Base-by-base conservation (phyloP, 2,113 vertebrate species). In the Laticauda colubrina region DNA sequence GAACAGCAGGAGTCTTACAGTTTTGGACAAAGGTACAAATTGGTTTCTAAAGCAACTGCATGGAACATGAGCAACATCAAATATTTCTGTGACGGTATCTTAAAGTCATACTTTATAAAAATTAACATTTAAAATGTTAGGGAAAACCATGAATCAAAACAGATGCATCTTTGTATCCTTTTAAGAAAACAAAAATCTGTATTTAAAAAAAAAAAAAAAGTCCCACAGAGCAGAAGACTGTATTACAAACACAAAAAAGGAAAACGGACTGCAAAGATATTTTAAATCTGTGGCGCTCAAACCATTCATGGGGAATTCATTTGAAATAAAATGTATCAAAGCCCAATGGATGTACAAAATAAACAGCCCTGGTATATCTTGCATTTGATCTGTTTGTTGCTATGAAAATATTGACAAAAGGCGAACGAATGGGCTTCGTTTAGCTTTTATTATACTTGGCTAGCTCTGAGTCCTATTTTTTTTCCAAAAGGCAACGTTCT, bases 351-450 rank as follows among this genome's bases (percentile, higher is more conserved):
- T 96, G 95, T 96, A 93, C 90, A 51, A 90, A 90, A 61, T 89
- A 89, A 94, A 88, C 94, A 95, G 8, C 87, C 89, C 85, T 93
- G 92, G 87, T 94, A 85, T 92, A 95, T 90, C 92, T 94, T 75
- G 53, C 69, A 59, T 96, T 96, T 96, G 94, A 96, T 96, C 91
- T 94, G 48, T 96, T 96, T 94, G 94, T 95, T 4, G 0, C 90
- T 95, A 26, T 93, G 93, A 96, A 96, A 97, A 96, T 95, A 97
- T 94, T 97, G 96, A 95, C 95, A 94, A 92, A 96, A 95, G 85
- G 89, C 94, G 86, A 89, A 95, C 95, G 91, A 97, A 96, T 95
- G 94, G 91, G 90, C 64, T 96, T 95, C 94, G 89, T 94, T 95
- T 95, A 93, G 93, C 88, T 95, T 81, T 93, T 96, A 92, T 96